Base-by-base conservation (phyloP, 2,113 vertebrate genomes). In the Psittacula cyanocephala region DNA sequence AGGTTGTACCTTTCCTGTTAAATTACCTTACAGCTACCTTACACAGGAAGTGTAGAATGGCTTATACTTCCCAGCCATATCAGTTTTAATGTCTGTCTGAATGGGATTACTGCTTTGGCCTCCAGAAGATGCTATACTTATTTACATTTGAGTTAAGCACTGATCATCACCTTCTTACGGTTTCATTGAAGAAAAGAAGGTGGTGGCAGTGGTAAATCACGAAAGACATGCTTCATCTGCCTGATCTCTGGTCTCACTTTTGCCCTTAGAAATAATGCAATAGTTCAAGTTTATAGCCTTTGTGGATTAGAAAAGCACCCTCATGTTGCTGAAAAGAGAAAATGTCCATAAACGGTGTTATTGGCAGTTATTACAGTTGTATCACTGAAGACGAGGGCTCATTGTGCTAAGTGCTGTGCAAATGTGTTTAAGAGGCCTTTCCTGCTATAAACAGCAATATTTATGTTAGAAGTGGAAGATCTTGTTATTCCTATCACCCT, bases 221-320 rank as follows among this genome's bases (percentile, higher is more conserved):
- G 64, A 39, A 80, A 90, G 90, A 75, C 86, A 91, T 2, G 25
- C 82, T 95, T 91, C 88, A 55, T 93, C 88, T 96, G 91, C 71
- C 80, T 94, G 79, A 91, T 95, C 91, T 95, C 93, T 94, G 76
- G 24, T 92, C 93, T 88, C 88, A 78, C 87, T 93, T 89, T 85
- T 94, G 89, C 89, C 94, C 93, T 91, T 74, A 63, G 89, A 87
- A 95, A 94, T 63, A 82, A 67, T 70, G 81, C 87, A 91, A 33
- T 92, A 92, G 94, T 88, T 93, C 84, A 94, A 43, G 63, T 93
- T 95, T 89, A 95, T 89, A 82, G 87, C 81, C 81, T 91, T 85
- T 69, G 55, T 52, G 85, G 75, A 92, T 93, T 89, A 86, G 76
- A 81, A 93, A 95, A 95, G 81, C n/a, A 87, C 74, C 69, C 55